Evolutionary conservation across 2,888 invertebrate genomes (phyloP), one percentile per base, ranked within the genome.

Genomic region (Pyrocoelia pectoralis): DNA sequence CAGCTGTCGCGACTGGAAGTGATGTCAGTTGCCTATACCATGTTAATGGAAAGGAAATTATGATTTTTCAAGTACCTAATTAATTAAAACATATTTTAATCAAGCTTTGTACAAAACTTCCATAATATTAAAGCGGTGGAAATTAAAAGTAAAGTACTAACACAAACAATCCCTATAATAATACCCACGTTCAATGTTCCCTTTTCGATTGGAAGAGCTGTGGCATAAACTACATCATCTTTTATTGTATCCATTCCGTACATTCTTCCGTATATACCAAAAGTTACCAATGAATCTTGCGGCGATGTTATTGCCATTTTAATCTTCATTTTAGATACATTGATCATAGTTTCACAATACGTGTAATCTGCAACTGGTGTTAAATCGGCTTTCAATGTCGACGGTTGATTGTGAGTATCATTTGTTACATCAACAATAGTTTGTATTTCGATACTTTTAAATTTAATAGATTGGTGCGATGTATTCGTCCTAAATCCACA

Each of bases 211-310:
- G 54, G 43, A 6, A 24, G 24, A 24, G 63, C 40, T 12, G 57
- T 17, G 1, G 28, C n/a, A 12, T 4, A 1, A 6, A 9, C 24
- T 18, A 12, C 12, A n/a, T 49, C 49, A 14, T 13, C 18, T 1
- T 29, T 33, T 10, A 46, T 13, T 1, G 24, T 41, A 41, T 65
- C 65, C n/a, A 40, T n/a, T 14, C 19, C 17, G n/a, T 60, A 65
- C n/a, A 53, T 55, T 29, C 73, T 66, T 12, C 73, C 71, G 29
- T 66, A 68, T 41, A 73, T 70, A n/a, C 72, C 73, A 64, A 72
- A 73, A 4, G 62, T 64, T 48, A 71, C 50, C 4, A 73, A 18
- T 17, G 65, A 66, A 5, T 64, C 52, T 48, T 68, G 49, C 12
- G 66, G 60, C 6, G 67, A 63, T 3, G 65, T 69, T 40, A 62